phyloP scores from a whole-genome alignment of 92 coral and sea anemone genomes.

The Desmophyllum pertusum region DNA sequence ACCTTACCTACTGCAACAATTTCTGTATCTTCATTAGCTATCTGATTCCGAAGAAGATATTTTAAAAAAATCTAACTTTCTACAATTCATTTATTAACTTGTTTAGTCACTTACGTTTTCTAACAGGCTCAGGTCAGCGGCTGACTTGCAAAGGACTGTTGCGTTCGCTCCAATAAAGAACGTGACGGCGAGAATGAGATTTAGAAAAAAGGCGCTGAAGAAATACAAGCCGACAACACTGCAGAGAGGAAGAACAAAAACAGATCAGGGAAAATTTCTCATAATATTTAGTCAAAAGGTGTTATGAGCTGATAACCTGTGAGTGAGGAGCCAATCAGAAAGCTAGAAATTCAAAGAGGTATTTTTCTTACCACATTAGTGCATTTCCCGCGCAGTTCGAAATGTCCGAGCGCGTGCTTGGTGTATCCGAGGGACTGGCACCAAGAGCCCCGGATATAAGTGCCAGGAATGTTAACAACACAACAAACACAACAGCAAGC shows the following conservation, averaged over 20 bases:
- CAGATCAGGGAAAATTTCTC: not conserved
- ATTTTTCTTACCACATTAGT: constrained; percentile 59
- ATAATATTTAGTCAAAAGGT: not conserved
- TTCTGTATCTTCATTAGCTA: not conserved
- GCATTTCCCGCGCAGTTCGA: constrained; percentile 73
- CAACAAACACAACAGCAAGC: constrained; percentile 57
- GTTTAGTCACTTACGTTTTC: constrained; percentile 60
- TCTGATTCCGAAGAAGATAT: not conserved
- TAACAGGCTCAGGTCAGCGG: constrained; percentile 66
- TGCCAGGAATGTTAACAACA: constrained; percentile 61
- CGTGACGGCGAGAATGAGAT: constrained; percentile 62
- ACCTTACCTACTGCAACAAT: not conserved
- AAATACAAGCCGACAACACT: constrained; percentile 66
- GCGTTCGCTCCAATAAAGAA: constrained; percentile 74
- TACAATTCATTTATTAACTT: not conserved
- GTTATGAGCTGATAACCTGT: not conserved
- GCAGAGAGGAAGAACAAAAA: not conserved
- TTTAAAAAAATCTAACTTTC: not conserved
- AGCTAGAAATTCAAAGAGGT: not conserved
- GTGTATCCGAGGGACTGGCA: constrained; percentile 74
- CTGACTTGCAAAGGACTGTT: constrained; percentile 74
- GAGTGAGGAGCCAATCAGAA: not conserved
- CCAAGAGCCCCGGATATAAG: constrained; percentile 70
- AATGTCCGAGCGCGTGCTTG: constrained; percentile 73
- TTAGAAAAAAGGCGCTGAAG: constrained; percentile 60